phyloP scores from a whole-genome alignment of 1,140 invertebrate genomes.

The Tetramorium alpestre region DNA sequence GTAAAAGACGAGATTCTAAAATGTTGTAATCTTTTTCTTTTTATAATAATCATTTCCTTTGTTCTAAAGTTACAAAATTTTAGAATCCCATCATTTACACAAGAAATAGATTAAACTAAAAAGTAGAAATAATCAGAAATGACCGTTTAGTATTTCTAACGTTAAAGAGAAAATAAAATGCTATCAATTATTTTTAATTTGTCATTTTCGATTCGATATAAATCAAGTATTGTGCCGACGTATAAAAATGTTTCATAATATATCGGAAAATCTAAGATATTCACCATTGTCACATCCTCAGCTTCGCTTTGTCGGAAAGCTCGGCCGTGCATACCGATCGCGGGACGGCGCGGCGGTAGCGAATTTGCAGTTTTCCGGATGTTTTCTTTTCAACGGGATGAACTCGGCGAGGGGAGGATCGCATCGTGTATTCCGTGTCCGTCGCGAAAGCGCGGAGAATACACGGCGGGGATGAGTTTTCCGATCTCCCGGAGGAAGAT shows the following conservation, averaged over 20 bases:
- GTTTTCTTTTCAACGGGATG: conserved; percentile 1
- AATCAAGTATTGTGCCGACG: background rate
- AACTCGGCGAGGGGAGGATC: conserved; percentile 9
- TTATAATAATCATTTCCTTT: too few species aligned
- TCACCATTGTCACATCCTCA: background rate
- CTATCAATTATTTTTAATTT: background rate
- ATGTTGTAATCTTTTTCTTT: too few species aligned
- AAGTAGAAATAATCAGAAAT: too few species aligned
- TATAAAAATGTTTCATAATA: background rate
- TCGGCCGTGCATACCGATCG: background rate
- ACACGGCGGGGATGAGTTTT: background rate
- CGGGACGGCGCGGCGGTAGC: background rate
- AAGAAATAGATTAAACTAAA: too few species aligned
- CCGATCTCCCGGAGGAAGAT: background rate
- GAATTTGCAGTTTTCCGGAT: conserved; percentile 19
- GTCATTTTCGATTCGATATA: background rate
- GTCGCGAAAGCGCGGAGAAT: conserved; percentile 7
- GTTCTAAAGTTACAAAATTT: too few species aligned
- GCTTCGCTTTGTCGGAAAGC: background rate
- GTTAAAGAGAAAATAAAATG: background rate
- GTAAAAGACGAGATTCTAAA: too few species aligned
- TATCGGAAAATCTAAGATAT: background rate
- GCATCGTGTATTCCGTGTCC: conserved; percentile 39
- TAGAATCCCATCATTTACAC: too few species aligned
- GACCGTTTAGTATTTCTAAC: too few species aligned